A percentile compares a stretch with the other conserved stretches of the same genome.
Conservation (phyloP, 2,888 invertebrate species). For the Muschampia plurimacula region DNA sequence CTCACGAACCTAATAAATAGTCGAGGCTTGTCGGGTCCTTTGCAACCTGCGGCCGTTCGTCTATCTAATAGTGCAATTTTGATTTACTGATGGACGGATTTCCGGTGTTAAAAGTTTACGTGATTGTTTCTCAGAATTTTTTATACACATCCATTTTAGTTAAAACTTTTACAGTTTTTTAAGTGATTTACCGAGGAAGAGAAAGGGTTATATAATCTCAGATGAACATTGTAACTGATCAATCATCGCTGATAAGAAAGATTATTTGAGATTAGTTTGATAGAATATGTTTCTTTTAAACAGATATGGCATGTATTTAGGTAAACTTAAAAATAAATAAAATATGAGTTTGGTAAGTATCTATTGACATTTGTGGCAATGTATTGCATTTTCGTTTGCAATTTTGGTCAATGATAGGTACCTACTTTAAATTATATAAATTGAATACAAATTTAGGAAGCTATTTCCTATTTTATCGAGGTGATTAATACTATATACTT, state of each 20-base stretch:
- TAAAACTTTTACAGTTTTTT: conserved; percentile 1
- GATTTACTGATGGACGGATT: conserved; percentile 79
- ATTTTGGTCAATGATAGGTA: too few species aligned
- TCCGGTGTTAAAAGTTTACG: conserved; percentile 69
- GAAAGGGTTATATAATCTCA: conserved; percentile 14
- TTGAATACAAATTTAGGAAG: too few species aligned
- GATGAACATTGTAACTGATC: conserved; percentile 10
- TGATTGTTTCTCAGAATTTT: conserved; percentile 22
- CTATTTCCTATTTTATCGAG: too few species aligned
- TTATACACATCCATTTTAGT: conserved; percentile 23
- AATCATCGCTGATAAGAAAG: conserved; percentile 16
- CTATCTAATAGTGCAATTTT: conserved; percentile 74
- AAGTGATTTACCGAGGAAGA: conserved; percentile 1
- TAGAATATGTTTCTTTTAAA: not conserved
- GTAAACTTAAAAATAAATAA: too few species aligned
- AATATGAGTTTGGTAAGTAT: too few species aligned
- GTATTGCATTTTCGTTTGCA: not conserved
- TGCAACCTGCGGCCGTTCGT: conserved; percentile 54
- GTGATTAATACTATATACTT: too few species aligned
- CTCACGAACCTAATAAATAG: conserved; percentile 64
- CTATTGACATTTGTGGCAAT: too few species aligned
- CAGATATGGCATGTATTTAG: not conserved
- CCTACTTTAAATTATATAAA: too few species aligned
- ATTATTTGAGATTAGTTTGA: not conserved
- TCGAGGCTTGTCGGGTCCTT: conserved; percentile 61